phyloP scores from a whole-genome alignment of 2,113 vertebrate species.

The Mirounga angustirostris region DNA sequence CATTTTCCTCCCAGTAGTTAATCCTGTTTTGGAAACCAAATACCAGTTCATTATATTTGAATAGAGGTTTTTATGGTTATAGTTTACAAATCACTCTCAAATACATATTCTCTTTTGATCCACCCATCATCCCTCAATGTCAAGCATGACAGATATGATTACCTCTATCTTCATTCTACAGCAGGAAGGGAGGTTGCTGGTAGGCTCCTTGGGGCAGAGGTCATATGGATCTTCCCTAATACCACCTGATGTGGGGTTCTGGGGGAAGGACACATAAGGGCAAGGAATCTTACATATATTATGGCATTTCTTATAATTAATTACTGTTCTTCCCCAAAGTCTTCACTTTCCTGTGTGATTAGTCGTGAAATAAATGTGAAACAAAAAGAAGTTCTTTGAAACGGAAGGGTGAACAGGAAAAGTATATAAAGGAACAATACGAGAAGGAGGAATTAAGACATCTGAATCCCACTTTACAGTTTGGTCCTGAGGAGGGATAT shows the following conservation, averaged over 20 bases:
- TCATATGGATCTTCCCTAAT: neutral
- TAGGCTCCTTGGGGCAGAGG: neutral
- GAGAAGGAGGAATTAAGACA: neutral
- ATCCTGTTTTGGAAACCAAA: conserved; percentile 42
- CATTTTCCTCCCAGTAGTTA: neutral
- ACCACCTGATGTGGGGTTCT: neutral
- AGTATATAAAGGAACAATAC: neutral
- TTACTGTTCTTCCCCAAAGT: neutral
- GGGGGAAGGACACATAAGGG: neutral
- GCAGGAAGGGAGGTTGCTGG: neutral
- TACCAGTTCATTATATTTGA: neutral
- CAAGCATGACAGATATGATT: neutral
- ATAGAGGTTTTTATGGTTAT: neutral
- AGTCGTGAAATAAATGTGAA: neutral
- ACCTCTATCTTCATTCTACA: neutral
- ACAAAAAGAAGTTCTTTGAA: neutral
- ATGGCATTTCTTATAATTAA: neutral
- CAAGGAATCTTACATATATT: neutral
- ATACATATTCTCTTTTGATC: neutral
- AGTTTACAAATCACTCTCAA: neutral
- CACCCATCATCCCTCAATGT: neutral
- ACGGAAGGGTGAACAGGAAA: neutral
- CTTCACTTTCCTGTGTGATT: neutral
- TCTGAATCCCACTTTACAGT: neutral
- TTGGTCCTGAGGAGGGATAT: neutral